phyloP scores from a whole-genome alignment of 2,797 vertebrate species.

The Somateria mollissima region DNA sequence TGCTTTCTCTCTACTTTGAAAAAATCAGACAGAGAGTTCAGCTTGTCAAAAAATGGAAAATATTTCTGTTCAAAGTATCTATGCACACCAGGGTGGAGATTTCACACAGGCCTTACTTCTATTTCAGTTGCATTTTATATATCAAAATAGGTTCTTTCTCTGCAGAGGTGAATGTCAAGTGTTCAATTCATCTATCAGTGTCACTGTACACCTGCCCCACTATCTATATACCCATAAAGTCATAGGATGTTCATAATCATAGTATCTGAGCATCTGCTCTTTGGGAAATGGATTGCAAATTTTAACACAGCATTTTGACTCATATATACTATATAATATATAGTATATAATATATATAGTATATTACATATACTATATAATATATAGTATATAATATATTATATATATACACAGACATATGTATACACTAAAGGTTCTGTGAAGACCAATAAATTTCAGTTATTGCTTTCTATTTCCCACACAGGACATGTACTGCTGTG shows the following conservation, averaged over 20 bases:
- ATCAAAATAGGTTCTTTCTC: not conserved
- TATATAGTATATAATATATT: too few species aligned
- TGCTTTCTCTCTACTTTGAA: constrained; percentile 3
- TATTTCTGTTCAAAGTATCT: not conserved
- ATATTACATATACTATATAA: too few species aligned
- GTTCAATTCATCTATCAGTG: not conserved
- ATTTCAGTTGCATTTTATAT: not conserved
- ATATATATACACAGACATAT: too few species aligned
- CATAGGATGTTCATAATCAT: not conserved
- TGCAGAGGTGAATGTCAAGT: not conserved
- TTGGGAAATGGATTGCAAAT: not conserved
- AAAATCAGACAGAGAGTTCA: not conserved
- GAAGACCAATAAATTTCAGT: not conserved
- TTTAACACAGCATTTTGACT: not conserved
- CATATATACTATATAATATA: too few species aligned
- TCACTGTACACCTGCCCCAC: not conserved
- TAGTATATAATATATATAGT: too few species aligned
- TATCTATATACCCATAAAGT: not conserved
- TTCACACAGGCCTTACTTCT: not conserved
- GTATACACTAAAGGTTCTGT: not conserved
- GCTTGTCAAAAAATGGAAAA: not conserved
- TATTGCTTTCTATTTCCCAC: not conserved
- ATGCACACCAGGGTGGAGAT: not conserved
- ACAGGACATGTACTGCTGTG: not conserved
- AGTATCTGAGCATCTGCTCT: not conserved